A percentile compares a stretch with the other conserved stretches of the same genome.
Evolutionary conservation across 2,888 invertebrate species (phyloP).

Genomic region (Epistrophella euchroma): DNA sequence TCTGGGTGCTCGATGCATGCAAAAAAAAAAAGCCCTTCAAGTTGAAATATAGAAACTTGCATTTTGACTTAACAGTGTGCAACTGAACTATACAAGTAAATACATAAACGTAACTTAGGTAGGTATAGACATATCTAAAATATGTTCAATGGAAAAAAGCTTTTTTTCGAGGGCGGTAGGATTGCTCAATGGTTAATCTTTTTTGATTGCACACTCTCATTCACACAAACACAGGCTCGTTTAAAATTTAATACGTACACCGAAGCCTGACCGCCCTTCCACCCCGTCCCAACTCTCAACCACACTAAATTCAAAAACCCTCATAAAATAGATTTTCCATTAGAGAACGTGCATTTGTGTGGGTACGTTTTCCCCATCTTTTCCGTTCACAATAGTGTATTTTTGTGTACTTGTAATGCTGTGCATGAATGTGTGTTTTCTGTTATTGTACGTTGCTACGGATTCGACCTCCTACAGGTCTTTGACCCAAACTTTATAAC

Average conservation of each 20-base stretch:
- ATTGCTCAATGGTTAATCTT: slow-evolving; percentile 49
- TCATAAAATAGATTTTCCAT: slow-evolving; percentile 37
- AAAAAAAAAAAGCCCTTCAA: slow-evolving; percentile 16
- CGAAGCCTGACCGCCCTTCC: slow-evolving; percentile 46
- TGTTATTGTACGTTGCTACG: slow-evolving; percentile 80
- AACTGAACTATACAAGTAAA: background rate
- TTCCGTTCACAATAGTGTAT: slow-evolving; percentile 39
- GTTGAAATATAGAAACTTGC: slow-evolving; percentile 32
- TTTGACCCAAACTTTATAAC: slow-evolving; percentile 77
- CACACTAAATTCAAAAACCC: slow-evolving; percentile 51
- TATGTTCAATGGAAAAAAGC: slow-evolving; percentile 32
- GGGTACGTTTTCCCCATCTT: slow-evolving; percentile 40
- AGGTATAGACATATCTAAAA: background rate
- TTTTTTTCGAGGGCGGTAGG: slow-evolving; percentile 69
- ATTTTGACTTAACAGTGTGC: slow-evolving; percentile 49
- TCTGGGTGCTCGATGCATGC: slow-evolving; percentile 46
- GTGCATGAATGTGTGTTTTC: slow-evolving; percentile 72
- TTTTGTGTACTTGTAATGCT: slow-evolving; percentile 32
- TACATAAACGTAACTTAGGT: too few species aligned
- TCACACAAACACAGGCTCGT: slow-evolving; percentile 13
- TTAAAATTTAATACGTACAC: slow-evolving; percentile 3
- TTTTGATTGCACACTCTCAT: slow-evolving; percentile 41
- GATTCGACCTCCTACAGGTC: slow-evolving; percentile 77
- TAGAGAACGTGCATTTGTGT: slow-evolving; percentile 31
- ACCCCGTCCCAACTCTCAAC: slow-evolving; percentile 76